Evolutionary conservation across 2,113 vertebrate species (phyloP).

Genomic region (Centropus unirufus): DNA sequence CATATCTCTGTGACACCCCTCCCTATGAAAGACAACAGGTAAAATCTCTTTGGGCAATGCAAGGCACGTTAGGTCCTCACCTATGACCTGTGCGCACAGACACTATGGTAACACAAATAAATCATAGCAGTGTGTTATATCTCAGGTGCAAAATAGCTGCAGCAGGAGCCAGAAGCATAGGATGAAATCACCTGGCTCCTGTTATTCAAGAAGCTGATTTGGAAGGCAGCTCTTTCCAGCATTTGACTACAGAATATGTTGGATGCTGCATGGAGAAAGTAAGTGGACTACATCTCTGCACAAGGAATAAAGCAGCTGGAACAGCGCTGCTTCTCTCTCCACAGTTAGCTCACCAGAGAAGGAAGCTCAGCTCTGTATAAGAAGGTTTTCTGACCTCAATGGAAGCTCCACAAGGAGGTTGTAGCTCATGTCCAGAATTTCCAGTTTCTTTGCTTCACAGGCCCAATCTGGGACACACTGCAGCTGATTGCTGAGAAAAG

Average conservation of each 20-base stretch:
- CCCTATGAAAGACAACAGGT: neutral
- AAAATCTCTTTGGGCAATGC: neutral
- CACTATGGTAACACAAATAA: neutral
- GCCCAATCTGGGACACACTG: slow-evolving; percentile 92
- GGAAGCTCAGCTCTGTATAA: slow-evolving; percentile 2
- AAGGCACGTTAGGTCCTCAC: neutral
- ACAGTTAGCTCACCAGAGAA: neutral
- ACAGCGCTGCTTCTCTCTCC: neutral
- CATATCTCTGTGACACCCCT: neutral
- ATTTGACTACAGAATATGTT: neutral
- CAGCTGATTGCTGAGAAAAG: slow-evolving; percentile 86
- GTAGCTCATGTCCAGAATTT: slow-evolving; percentile 89
- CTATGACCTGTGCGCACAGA: neutral
- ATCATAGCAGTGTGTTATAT: neutral
- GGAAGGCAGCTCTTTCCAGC: neutral
- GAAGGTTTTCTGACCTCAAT: slow-evolving; percentile 78
- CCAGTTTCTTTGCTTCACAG: slow-evolving; percentile 93
- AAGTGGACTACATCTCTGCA: neutral
- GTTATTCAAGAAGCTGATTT: neutral
- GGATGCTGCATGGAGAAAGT: neutral
- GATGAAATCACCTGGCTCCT: neutral
- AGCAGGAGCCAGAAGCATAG: neutral
- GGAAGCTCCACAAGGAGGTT: slow-evolving; percentile 90
- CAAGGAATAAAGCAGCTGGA: neutral
- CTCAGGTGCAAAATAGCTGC: neutral